Percentiles rank a stretch among this genome's conserved stretches.
These are phyloP conservation scores for Phyllostomus hastatus DNA, from an alignment of 2,113 vertebrate genomes.

Conservation along the genomic window DNA sequence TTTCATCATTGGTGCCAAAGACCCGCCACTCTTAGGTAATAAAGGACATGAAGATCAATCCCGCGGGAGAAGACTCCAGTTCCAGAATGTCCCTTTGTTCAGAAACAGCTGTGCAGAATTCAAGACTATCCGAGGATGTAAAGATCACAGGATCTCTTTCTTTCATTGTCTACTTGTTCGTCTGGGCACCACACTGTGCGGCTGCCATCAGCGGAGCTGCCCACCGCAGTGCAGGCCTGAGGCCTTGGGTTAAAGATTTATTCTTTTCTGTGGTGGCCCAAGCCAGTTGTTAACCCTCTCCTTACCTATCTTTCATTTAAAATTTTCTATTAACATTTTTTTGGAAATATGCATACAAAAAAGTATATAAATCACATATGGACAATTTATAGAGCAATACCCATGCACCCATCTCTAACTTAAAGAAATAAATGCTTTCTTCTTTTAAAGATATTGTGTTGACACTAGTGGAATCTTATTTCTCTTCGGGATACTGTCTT, in stretches of 20 bases:
- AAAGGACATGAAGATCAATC: constrained; percentile 71
- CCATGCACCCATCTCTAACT: not conserved
- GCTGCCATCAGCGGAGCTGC: constrained; percentile 47
- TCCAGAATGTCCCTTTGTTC: constrained; percentile 73
- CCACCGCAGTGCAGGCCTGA: constrained; percentile 51
- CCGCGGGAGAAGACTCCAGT: constrained; percentile 74
- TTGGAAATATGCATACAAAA: not conserved
- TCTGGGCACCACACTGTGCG: constrained; percentile 60
- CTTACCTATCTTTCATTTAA: constrained; percentile 19
- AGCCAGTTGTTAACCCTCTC: constrained; percentile 59
- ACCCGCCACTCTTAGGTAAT: constrained; percentile 56
- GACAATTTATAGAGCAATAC: not conserved
- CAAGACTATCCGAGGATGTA: constrained; percentile 72
- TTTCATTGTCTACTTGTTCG: constrained; percentile 72
- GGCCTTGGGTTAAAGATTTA: constrained; percentile 57
- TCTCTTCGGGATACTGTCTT: not conserved
- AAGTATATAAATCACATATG: not conserved
- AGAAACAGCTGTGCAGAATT: constrained; percentile 73
- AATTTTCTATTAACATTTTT: not conserved
- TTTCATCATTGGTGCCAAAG: constrained; percentile 70
- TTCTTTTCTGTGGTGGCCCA: constrained; percentile 35
- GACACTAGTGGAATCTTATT: not conserved
- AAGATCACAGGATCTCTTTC: constrained; percentile 73
- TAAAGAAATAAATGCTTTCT: not conserved
- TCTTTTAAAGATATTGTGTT: not conserved